A percentile compares a stretch with the other conserved stretches of the same genome.
phyloP scores from a whole-genome alignment of 2,888 invertebrate genomes.

The Trichopria drosophilae region DNA sequence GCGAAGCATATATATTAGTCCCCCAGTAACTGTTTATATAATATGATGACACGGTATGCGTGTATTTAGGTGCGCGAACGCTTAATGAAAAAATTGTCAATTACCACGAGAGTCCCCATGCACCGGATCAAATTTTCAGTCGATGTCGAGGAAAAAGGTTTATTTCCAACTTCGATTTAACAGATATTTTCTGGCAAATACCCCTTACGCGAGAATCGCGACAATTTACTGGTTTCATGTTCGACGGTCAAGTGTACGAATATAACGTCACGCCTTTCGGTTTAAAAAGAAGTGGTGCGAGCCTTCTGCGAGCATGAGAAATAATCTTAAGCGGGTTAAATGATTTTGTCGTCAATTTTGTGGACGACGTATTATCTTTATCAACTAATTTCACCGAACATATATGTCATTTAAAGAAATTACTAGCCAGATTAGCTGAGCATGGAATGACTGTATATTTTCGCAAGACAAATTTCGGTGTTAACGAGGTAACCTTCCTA shows the following conservation, averaged over 20 bases:
- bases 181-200: slow-evolving; percentile 37
- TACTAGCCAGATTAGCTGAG: slow-evolving; percentile 29
- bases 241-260: slow-evolving; percentile 29
- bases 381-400: slow-evolving; percentile 12
- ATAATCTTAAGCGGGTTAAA: slow-evolving; percentile 38
- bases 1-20: slow-evolving; percentile 29
- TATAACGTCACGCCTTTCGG: slow-evolving; percentile 37
- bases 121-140: slow-evolving; percentile 31
- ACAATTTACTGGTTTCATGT: slow-evolving; percentile 32
- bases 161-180: slow-evolving; percentile 34
- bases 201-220: slow-evolving; percentile 32
- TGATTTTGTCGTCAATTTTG: slow-evolving; percentile 37
- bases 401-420: neutral
- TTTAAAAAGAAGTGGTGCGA: neutral
- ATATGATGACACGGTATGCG: slow-evolving; percentile 36
- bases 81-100: slow-evolving; percentile 39
- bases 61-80: slow-evolving; percentile 39
- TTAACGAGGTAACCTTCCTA: neutral
- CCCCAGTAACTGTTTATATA: slow-evolving; percentile 39
- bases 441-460: slow-evolving; percentile 37
- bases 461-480: slow-evolving; percentile 34
- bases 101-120: slow-evolving; percentile 40
- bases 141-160: slow-evolving; percentile 31
- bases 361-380: slow-evolving; percentile 42
- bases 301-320: neutral